A percentile compares a stretch with the other conserved stretches of the same genome.
Conservation (phyloP, 2,888 invertebrate genomes). For the Tipula vernalis region DNA sequence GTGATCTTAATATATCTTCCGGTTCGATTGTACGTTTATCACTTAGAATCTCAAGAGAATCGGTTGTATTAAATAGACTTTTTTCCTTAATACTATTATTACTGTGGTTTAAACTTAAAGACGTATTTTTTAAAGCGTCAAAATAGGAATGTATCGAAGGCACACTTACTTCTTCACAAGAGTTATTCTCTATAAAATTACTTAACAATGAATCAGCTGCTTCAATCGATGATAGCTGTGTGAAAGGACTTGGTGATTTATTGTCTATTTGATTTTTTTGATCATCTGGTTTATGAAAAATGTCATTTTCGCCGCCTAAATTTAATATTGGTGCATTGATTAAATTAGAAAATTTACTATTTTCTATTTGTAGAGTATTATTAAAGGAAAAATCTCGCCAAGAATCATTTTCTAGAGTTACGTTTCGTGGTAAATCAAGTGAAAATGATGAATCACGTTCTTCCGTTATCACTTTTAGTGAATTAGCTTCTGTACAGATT, state of each 20-base stretch:
- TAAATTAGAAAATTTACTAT: not conserved
- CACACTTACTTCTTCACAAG: not conserved
- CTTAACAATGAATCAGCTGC: not conserved
- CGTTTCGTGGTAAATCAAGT: not conserved
- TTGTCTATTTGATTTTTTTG: not conserved
- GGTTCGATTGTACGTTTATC: not conserved
- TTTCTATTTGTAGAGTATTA: not conserved
- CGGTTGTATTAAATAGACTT: not conserved
- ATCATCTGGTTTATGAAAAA: not conserved
- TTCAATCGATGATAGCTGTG: not conserved
- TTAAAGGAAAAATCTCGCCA: not conserved
- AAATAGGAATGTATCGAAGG: constrained; percentile 8
- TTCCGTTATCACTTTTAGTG: not conserved
- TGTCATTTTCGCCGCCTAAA: not conserved
- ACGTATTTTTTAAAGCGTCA: constrained; percentile 5
- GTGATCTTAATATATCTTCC: not conserved
- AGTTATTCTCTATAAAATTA: not conserved
- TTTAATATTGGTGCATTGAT: not conserved
- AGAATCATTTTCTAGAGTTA: not conserved
- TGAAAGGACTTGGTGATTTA: not conserved
- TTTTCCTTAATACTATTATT: not conserved
- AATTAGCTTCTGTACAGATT: not conserved
- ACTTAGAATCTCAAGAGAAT: not conserved
- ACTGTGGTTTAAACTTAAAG: not conserved
- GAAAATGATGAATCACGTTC: not conserved